phyloP scores from a whole-genome alignment of 2,113 vertebrate genomes.

The Plecotus auritus region DNA sequence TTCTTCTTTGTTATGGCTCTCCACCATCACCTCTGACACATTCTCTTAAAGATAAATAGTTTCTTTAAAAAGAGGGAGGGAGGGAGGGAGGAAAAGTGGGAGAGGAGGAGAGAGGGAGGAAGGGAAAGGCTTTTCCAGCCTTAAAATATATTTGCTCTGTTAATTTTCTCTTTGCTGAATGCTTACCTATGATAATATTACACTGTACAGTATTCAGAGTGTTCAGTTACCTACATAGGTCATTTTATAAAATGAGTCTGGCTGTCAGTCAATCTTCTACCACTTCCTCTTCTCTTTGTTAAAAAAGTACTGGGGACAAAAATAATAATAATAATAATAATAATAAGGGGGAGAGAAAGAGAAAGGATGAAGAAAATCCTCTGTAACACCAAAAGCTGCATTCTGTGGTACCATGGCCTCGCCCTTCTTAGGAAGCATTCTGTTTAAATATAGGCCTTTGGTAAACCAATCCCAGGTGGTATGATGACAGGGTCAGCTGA shows the following conservation, averaged over 20 bases:
- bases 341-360: not conserved
- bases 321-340: not conserved
- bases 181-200: slow-evolving; percentile 46
- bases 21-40: not conserved
- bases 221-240: slow-evolving; percentile 63
- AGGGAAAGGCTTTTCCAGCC: not conserved
- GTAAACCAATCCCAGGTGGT: slow-evolving; percentile 77
- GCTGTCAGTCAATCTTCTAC: slow-evolving; percentile 56
- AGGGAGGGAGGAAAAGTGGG: too few relatives aligned
- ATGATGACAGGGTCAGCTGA: slow-evolving; percentile 79
- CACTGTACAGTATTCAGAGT: not conserved
- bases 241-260: slow-evolving; percentile 66
- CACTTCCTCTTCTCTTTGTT: slow-evolving; percentile 60
- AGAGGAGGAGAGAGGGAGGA: not conserved
- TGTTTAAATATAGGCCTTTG: slow-evolving; percentile 74
- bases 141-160: slow-evolving; percentile 46
- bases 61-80: not conserved
- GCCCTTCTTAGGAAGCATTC: slow-evolving; percentile 64
- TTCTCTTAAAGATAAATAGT: slow-evolving; percentile 29
- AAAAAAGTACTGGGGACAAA: not conserved
- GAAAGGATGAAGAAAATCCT: slow-evolving; percentile 57
- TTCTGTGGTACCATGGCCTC: slow-evolving; percentile 65
- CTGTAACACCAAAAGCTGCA: slow-evolving; percentile 48
- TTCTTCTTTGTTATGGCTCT: not conserved
- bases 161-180: slow-evolving; percentile 52